Base-by-base conservation (phyloP, 2,888 invertebrate species). In the Drosophila anceps region DNA sequence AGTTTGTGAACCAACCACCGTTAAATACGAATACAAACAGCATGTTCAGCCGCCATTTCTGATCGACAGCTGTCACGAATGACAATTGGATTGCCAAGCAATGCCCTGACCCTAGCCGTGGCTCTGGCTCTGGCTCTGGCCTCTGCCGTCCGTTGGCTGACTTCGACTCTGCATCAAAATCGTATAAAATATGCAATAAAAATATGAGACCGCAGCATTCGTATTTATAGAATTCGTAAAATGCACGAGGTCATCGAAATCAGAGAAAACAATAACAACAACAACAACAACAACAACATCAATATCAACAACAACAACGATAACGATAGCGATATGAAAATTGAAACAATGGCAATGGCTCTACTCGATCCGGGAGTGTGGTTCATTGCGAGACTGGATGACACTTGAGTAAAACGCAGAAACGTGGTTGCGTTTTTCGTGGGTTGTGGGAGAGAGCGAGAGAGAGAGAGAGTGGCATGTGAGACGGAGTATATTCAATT, bases 1-100 rank as follows among this genome's bases (percentile, higher is more conserved):
- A 65, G 65, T 73, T 79, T 67, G 69, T 37, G 67, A 83, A 73
- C 60, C 84, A 84, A 87, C 79, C 87, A 79, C 82, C 81, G 68
- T 66, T 55, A 77, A 68, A 76, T 69, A 63, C 13, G 55, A 62
- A 54, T 61, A 57, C 20, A 59, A 68, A 65, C 33, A 59, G 31
- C 71, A 67, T 79, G 71, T 78, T 77, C 78, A 79, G 76, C 86
- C 90, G 90, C 88, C 90, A 90, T 88, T 89, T 82, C 82, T 88
- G 91, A 91, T 91, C 91, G 91, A 91, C 91, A 91, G 92, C 90
- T 92, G 90, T 87, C 91, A 91, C 79, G 82, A 83, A 88, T 88
- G 85, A 87, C 90, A 89, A 86, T 91, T 89, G 78, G 81, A 88
- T 90, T 84, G 89, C 65, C 55, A 51, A 43, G 66, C 66, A 57